phyloP scores from a whole-genome alignment of 2,888 invertebrate genomes.

The Drosophila robusta region DNA sequence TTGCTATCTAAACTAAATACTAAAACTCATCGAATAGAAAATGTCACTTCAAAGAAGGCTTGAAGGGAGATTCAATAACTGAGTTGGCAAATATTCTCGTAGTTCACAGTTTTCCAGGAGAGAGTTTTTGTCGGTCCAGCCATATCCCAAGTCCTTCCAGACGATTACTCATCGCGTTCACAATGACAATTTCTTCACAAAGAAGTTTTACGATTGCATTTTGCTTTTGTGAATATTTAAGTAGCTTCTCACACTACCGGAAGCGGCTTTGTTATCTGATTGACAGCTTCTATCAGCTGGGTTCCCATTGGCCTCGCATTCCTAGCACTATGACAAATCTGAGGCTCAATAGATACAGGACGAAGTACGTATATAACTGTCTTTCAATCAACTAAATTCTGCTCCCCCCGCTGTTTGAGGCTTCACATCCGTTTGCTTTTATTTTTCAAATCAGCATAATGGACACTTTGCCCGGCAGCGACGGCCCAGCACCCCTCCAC shows the following conservation, averaged over 20 bases:
- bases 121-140: too few relatives aligned
- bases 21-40: background rate
- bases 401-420: constrained; percentile 47
- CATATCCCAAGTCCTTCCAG: background rate
- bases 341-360: constrained; percentile 13
- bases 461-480: constrained; percentile 78
- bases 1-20: constrained; percentile 2
- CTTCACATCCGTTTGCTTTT: constrained; percentile 68
- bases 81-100: too few relatives aligned
- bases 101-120: background rate
- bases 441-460: constrained; percentile 80
- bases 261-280: constrained; percentile 48
- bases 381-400: constrained; percentile 75
- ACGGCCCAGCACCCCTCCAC: constrained; percentile 9
- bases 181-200: constrained; percentile 1
- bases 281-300: constrained; percentile 51
- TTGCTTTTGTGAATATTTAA: constrained; percentile 28
- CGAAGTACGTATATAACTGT: constrained; percentile 54
- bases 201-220: constrained; percentile 1
- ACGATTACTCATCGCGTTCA: background rate
- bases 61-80: too few relatives aligned
- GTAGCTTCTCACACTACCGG: constrained; percentile 20
- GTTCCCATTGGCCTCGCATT: constrained; percentile 17
- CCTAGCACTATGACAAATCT: constrained; percentile 49
- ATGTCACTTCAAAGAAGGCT: too few relatives aligned